Percentiles rank a stretch among this genome's conserved stretches.
phyloP scores from a whole-genome alignment of 2,797 vertebrate species.

The Heteromormyrus szaboi region DNA sequence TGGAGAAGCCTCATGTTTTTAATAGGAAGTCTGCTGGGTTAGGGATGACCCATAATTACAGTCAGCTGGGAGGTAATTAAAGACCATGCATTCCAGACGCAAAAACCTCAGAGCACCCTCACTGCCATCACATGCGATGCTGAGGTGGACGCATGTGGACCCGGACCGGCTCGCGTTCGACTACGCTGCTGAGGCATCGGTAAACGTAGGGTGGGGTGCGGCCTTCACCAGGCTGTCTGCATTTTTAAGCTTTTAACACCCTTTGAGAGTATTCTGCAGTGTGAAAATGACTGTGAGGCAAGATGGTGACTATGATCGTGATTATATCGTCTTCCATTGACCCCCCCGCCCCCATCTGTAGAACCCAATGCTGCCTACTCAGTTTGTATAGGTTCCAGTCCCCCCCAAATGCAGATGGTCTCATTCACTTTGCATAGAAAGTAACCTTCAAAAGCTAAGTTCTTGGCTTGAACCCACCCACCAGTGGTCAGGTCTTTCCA shows the following conservation, averaged over 20 bases:
- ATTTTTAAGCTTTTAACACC: background rate
- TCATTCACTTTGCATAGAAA: slow-evolving; percentile 49
- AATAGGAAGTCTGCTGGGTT: slow-evolving; percentile 52
- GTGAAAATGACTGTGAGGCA: background rate
- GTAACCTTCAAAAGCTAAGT: slow-evolving; percentile 43
- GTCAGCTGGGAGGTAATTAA: slow-evolving; percentile 67
- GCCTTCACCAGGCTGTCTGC: background rate
- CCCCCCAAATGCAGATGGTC: background rate
- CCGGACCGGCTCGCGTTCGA: slow-evolving; percentile 30
- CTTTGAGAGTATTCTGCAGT: background rate
- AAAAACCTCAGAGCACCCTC: slow-evolving; percentile 43
- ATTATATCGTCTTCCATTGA: background rate
- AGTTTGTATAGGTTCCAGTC: background rate
- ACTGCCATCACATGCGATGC: slow-evolving; percentile 46
- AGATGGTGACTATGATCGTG: slow-evolving; percentile 40
- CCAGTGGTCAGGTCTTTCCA: slow-evolving; percentile 52
- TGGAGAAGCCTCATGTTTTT: slow-evolving; percentile 45
- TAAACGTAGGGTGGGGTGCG: background rate
- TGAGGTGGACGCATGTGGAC: slow-evolving; percentile 35
- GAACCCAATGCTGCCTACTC: background rate
- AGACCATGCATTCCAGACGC: slow-evolving; percentile 55
- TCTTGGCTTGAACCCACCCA: slow-evolving; percentile 37
- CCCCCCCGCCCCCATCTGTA: background rate
- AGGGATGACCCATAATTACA: slow-evolving; percentile 63
- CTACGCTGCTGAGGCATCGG: background rate